Conservation (phyloP, 2,797 vertebrate species). For the Pseudochaenichthys georgianus region DNA sequence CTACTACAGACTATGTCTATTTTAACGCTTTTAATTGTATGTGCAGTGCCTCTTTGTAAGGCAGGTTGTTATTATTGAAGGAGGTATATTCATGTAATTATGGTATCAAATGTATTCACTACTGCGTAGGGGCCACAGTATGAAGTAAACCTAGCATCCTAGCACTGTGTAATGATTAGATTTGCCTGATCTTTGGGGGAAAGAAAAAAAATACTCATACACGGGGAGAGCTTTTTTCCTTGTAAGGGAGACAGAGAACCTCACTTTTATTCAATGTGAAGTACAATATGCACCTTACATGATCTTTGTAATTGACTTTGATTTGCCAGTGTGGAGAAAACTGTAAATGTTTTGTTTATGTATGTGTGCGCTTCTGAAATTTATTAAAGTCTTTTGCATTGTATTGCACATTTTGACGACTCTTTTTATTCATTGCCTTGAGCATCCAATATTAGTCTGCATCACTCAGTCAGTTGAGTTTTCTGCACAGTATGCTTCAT, state of each 20-base stretch:
- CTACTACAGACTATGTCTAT: slow-evolving; percentile 72
- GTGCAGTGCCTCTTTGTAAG: slow-evolving; percentile 69
- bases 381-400: slow-evolving; percentile 93
- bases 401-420: slow-evolving; percentile 83
- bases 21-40: slow-evolving; percentile 82
- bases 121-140: slow-evolving; percentile 84
- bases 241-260: slow-evolving; percentile 79
- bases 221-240: slow-evolving; percentile 72
- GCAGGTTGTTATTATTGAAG: slow-evolving; percentile 78
- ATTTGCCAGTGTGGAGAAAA: slow-evolving; percentile 89
- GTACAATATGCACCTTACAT: slow-evolving; percentile 89
- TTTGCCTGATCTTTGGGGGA: slow-evolving; percentile 81
- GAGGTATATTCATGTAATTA: slow-evolving; percentile 85
- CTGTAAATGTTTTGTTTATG: slow-evolving; percentile 90
- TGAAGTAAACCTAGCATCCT: slow-evolving; percentile 83
- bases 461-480: slow-evolving; percentile 30
- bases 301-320: slow-evolving; percentile 87
- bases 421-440: slow-evolving; percentile 80
- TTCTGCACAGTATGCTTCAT: slow-evolving; percentile 21
- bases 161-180: slow-evolving; percentile 87
- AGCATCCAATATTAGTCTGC: slow-evolving; percentile 34
- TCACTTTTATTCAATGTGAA: slow-evolving; percentile 88
- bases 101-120: slow-evolving; percentile 85
- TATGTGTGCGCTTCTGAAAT: slow-evolving; percentile 90
- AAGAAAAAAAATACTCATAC: slow-evolving; percentile 61